Conservation (phyloP, 2,888 invertebrate species). For the Tetramorium bicarinatum region DNA sequence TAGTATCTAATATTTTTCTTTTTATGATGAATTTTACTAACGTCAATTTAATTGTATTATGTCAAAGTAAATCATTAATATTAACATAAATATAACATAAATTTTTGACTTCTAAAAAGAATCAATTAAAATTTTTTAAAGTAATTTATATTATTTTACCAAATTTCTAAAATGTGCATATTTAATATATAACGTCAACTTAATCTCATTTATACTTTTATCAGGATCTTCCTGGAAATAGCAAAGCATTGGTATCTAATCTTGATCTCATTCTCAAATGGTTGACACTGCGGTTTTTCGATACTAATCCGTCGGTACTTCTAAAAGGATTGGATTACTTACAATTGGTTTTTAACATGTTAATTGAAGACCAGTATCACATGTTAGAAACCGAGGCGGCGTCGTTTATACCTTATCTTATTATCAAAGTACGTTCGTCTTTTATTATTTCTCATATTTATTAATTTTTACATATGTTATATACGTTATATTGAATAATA, state of each 20-base stretch:
- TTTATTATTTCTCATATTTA: neutral
- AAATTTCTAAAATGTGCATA: neutral
- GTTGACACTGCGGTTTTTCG: constrained; percentile 98
- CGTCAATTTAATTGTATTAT: neutral
- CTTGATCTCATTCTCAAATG: constrained; percentile 98
- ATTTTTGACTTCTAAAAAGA: neutral
- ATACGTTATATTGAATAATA: constrained; percentile 79
- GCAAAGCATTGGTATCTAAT: constrained; percentile 94
- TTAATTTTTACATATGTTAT: constrained; percentile 8
- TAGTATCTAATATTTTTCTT: neutral
- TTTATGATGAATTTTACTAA: neutral
- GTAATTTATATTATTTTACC: neutral
- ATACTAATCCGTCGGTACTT: constrained; percentile 99
- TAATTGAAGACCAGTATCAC: constrained; percentile 93
- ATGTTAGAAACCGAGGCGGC: constrained; percentile 96
- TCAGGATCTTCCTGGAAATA: constrained; percentile 92
- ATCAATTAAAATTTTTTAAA: constrained; percentile 1
- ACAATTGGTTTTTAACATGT: constrained; percentile 92
- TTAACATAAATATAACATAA: neutral
- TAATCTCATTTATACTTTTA: constrained; percentile 59
- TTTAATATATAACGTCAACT: neutral
- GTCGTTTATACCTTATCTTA: constrained; percentile 97
- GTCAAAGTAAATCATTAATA: neutral
- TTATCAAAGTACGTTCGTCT: constrained; percentile 91
- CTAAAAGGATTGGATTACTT: constrained; percentile 98